phyloP scores from a whole-genome alignment of 2,797 vertebrate species.

The Paratrypauchen microcephalus region DNA sequence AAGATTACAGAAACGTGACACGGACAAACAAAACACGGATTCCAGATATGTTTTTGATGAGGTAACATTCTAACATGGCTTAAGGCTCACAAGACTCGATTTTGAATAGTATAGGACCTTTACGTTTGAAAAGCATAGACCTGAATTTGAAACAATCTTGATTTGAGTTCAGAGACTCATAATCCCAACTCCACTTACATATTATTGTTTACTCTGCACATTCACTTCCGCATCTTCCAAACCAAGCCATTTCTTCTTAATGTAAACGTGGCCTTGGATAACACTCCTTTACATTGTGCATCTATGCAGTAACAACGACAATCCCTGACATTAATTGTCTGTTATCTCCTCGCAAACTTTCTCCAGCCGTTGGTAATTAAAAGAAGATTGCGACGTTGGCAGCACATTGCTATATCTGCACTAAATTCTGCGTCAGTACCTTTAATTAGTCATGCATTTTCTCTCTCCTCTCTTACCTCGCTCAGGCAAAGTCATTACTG shows the following conservation, averaged over 20 bases:
- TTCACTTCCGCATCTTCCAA: not conserved
- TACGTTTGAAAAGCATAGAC: not conserved
- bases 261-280: not conserved
- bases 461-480: slow-evolving; percentile 24
- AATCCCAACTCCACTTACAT: not conserved
- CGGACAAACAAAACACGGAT: too few relatives aligned
- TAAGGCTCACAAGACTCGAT: too few relatives aligned
- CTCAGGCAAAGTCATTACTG: slow-evolving; percentile 69
- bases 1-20: too few relatives aligned
- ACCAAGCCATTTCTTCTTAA: not conserved
- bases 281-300: not conserved
- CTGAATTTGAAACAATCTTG: not conserved
- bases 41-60: too few relatives aligned
- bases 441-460: slow-evolving; percentile 66
- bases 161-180: not conserved
- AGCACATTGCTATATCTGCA: slow-evolving; percentile 40
- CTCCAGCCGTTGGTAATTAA: slow-evolving; percentile 48
- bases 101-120: too few relatives aligned
- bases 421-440: slow-evolving; percentile 51
- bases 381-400: slow-evolving; percentile 15
- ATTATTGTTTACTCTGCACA: slow-evolving; percentile 1
- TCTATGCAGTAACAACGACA: not conserved
- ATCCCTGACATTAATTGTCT: slow-evolving; percentile 32
- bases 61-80: too few relatives aligned
- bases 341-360: slow-evolving; percentile 26